phyloP scores from a whole-genome alignment of 2,797 vertebrate species.

The Gorsachius magnificus region DNA sequence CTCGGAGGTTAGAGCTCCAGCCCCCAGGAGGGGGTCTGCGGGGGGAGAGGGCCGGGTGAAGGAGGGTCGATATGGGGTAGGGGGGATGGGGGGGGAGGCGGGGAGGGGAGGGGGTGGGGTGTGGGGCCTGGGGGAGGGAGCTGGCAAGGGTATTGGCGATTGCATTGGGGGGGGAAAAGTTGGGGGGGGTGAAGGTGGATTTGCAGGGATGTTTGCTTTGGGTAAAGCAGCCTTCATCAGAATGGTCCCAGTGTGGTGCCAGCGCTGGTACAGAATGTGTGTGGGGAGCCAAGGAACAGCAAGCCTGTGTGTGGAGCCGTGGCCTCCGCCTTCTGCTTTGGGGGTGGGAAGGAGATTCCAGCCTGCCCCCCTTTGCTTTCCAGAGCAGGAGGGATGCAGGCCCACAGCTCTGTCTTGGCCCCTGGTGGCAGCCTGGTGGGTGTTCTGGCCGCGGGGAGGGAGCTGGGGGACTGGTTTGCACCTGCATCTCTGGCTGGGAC shows the following conservation, averaged over 20 bases:
- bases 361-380: neutral
- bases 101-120: too few relatives aligned
- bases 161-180: neutral
- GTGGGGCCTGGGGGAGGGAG: neutral
- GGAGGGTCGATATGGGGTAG: neutral
- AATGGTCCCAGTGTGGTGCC: neutral
- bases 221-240: neutral
- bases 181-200: neutral
- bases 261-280: neutral
- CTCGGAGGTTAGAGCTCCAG: neutral
- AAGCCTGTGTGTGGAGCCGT: neutral
- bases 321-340: neutral
- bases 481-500: neutral
- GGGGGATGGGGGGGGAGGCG: too few relatives aligned
- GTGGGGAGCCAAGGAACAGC: neutral
- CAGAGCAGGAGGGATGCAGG: neutral
- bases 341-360: neutral
- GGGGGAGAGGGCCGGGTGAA: too few relatives aligned
- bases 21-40: neutral
- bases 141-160: neutral
- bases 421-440: neutral
- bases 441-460: fast-evolving
- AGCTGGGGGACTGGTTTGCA: neutral
- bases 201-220: neutral
- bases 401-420: fast-evolving